A percentile compares a stretch with the other conserved stretches of the same genome.
These are phyloP conservation scores for Saccostrea echinata DNA, from an alignment of 1,140 invertebrate genomes.

Conservation along the genomic window DNA sequence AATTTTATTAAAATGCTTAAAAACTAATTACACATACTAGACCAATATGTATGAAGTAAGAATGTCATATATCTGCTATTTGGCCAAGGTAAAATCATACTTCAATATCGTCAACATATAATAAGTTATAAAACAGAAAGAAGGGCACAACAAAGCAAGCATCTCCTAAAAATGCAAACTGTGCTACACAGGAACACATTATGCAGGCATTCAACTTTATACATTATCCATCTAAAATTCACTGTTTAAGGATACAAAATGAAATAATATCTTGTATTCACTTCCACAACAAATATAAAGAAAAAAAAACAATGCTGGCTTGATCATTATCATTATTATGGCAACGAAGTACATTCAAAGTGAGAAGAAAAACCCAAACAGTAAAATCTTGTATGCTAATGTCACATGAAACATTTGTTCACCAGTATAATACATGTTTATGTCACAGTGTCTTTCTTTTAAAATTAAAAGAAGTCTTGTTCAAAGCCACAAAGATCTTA, in stretches of 20 bases:
- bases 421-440: background rate
- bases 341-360: background rate
- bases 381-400: background rate
- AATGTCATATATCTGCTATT: background rate
- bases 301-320: background rate
- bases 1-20: background rate
- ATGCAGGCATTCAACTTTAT: too few relatives aligned
- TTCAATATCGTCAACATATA: background rate
- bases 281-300: background rate
- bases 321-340: background rate
- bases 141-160: too few relatives aligned
- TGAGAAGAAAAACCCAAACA: background rate
- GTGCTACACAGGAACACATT: too few relatives aligned
- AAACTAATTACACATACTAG: background rate
- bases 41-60: background rate
- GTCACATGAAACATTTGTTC: conserved; percentile 7
- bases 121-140: too few relatives aligned
- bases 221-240: too few relatives aligned
- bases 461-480: conserved; percentile 17
- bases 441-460: background rate
- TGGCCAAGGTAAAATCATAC: background rate
- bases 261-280: too few relatives aligned
- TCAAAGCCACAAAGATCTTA: conserved; percentile 2
- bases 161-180: too few relatives aligned
- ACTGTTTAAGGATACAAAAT: too few relatives aligned